phyloP scores from a whole-genome alignment of 2,888 invertebrate genomes.

The Labia minor region DNA sequence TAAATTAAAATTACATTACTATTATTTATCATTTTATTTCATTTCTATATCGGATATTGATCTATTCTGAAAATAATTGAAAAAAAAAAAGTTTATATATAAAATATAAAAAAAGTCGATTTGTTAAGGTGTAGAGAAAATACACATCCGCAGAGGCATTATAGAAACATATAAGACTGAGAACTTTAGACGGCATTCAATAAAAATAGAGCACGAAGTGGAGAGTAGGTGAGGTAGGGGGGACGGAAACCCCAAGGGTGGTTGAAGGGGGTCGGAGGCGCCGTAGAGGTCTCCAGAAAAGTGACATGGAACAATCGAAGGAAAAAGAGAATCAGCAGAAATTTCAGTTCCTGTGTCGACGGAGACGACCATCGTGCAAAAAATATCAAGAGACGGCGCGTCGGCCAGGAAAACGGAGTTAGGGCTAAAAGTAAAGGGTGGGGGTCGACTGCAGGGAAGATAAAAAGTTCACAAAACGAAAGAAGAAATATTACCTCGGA shows the following conservation, averaged over 20 bases:
- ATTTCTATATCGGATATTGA: too few species aligned
- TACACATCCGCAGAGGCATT: not conserved
- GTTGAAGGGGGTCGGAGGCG: not conserved
- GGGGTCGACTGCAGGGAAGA: not conserved
- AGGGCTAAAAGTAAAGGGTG: not conserved
- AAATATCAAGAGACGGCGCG: not conserved
- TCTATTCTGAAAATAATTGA: not conserved
- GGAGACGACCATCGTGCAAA: too few species aligned
- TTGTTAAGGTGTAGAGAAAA: not conserved
- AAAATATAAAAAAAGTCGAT: too few species aligned
- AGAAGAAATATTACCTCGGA: not conserved
- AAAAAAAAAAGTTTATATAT: not conserved
- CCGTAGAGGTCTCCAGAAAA: not conserved
- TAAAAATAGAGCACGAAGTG: not conserved
- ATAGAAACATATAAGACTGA: not conserved
- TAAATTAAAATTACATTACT: too few species aligned
- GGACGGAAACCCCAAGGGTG: not conserved
- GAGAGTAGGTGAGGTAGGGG: not conserved
- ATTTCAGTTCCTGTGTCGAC: not conserved
- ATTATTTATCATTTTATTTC: too few species aligned
- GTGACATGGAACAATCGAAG: not conserved
- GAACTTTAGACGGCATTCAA: not conserved
- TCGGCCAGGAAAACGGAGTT: not conserved
- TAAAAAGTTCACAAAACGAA: not conserved
- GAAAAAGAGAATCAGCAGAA: not conserved